Evolutionary conservation across 2,888 invertebrate genomes (phyloP).

Genomic region (Neoaliturus tenellus): DNA sequence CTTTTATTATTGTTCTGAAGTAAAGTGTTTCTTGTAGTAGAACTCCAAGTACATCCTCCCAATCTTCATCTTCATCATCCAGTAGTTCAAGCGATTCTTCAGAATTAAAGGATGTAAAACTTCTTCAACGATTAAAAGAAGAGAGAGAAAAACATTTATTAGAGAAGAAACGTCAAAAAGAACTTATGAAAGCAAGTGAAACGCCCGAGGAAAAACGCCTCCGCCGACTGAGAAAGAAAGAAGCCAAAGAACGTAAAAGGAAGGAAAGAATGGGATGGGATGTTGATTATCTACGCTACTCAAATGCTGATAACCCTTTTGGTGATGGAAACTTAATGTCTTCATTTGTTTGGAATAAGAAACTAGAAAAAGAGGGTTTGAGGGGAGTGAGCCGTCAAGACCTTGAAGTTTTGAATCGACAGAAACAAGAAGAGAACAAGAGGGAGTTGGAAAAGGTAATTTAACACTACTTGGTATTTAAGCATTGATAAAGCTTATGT

Average conservation of each 20-base stretch:
- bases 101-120: conserved; percentile 74
- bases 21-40: conserved; percentile 52
- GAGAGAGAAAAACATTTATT: conserved; percentile 81
- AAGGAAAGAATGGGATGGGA: conserved; percentile 99
- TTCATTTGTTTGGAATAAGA: conserved; percentile 98
- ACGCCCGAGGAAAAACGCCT: conserved; percentile 95
- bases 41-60: conserved; percentile 66
- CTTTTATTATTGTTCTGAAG: too few relatives aligned
- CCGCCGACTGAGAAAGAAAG: conserved; percentile 92
- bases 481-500: too few relatives aligned
- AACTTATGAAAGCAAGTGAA: conserved; percentile 90
- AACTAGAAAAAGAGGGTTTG: conserved; percentile 95
- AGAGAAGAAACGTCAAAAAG: conserved; percentile 82
- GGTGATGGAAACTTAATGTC: conserved; percentile 97
- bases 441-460: conserved; percentile 91
- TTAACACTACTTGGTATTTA: not conserved
- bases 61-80: conserved; percentile 64
- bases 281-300: conserved; percentile 96
- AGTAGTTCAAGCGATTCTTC: conserved; percentile 63
- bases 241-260: conserved; percentile 90
- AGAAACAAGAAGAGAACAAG: conserved; percentile 94
- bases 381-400: conserved; percentile 86
- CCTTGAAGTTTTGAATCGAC: conserved; percentile 87
- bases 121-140: conserved; percentile 84
- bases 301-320: conserved; percentile 99